Conservation (phyloP, 2,113 vertebrate species). For the Epinephelus fuscoguttatus region DNA sequence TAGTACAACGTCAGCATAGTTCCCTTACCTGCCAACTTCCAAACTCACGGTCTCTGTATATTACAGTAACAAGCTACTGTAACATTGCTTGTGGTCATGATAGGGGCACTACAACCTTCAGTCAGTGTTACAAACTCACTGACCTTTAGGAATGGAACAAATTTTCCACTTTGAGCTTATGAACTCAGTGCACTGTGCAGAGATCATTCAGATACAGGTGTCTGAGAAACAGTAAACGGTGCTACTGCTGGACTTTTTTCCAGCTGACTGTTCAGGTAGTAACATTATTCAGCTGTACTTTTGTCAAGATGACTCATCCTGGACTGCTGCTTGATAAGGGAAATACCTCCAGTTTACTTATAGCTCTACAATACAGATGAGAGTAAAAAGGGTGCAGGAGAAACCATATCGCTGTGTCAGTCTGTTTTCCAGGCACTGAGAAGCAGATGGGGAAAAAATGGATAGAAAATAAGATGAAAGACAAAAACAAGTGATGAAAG, state of each 20-base stretch:
- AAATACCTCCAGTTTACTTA: neutral
- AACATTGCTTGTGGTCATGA: too few relatives aligned
- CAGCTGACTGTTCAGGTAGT: neutral
- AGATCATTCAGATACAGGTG: neutral
- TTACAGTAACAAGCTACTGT: too few relatives aligned
- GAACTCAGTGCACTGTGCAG: neutral
- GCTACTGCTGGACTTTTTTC: neutral
- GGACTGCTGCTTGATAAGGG: neutral
- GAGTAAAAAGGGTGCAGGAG: neutral
- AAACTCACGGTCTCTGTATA: too few relatives aligned
- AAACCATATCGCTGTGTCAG: conserved; percentile 7
- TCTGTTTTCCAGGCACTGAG: conserved; percentile 15
- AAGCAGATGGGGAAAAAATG: neutral
- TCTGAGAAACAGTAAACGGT: neutral
- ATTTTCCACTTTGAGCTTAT: too few relatives aligned
- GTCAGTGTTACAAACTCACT: too few relatives aligned
- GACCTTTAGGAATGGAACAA: too few relatives aligned
- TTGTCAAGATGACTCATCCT: neutral
- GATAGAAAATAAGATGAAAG: conserved; percentile 9
- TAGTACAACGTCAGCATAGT: too few relatives aligned
- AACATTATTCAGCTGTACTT: neutral
- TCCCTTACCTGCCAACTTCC: too few relatives aligned
- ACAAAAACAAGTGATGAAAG: conserved; percentile 15
- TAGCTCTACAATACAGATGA: neutral
- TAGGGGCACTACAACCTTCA: too few relatives aligned